A percentile compares a stretch with the other conserved stretches of the same genome.
Evolutionary conservation across 1,140 invertebrate genomes (phyloP).

Genomic region (Drosophila auraria): DNA sequence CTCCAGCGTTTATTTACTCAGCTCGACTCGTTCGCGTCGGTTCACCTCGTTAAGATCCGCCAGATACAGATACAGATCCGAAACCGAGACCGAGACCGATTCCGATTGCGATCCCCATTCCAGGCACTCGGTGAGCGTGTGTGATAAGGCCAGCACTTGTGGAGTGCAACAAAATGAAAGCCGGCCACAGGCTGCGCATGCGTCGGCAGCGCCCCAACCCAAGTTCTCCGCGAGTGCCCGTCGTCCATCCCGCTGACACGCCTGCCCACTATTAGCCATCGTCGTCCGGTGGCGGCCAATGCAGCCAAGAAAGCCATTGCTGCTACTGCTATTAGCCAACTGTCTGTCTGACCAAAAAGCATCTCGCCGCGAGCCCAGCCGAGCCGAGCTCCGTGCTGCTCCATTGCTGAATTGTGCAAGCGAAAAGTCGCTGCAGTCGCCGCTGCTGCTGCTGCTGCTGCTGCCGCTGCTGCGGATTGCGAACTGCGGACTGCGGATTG

Average conservation of each 20-base stretch:
- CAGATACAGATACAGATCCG: constrained; percentile 20
- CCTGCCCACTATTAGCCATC: constrained; percentile 33
- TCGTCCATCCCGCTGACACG: constrained; percentile 35
- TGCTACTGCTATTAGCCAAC: constrained; percentile 67
- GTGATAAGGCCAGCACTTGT: constrained; percentile 34
- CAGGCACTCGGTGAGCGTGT: constrained; percentile 23
- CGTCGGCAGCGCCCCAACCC: constrained; percentile 55
- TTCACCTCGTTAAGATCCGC: constrained; percentile 31
- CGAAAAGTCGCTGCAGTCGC: constrained; percentile 33
- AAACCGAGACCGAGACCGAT: constrained; percentile 15
- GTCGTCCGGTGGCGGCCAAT: constrained; percentile 30
- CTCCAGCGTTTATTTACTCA: constrained; percentile 64
- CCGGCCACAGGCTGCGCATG: constrained; percentile 73
- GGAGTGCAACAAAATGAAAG: constrained; percentile 69
- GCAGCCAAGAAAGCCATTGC: constrained; percentile 64
- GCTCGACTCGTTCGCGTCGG: constrained; percentile 48
- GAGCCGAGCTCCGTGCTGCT: constrained; percentile 23
- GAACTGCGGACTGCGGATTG: constrained; percentile 64
- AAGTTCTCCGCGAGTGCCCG: constrained; percentile 36
- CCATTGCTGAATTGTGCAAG: constrained; percentile 71
- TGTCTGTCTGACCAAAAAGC: constrained; percentile 57
- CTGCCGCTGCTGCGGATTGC: constrained; percentile 53
- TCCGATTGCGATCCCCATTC: neutral
- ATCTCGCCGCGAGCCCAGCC: constrained; percentile 18
- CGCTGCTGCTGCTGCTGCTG: constrained; percentile 8